Evolutionary conservation across 2,888 invertebrate species (phyloP).

Genomic region (Falcaria lacertinaria): DNA sequence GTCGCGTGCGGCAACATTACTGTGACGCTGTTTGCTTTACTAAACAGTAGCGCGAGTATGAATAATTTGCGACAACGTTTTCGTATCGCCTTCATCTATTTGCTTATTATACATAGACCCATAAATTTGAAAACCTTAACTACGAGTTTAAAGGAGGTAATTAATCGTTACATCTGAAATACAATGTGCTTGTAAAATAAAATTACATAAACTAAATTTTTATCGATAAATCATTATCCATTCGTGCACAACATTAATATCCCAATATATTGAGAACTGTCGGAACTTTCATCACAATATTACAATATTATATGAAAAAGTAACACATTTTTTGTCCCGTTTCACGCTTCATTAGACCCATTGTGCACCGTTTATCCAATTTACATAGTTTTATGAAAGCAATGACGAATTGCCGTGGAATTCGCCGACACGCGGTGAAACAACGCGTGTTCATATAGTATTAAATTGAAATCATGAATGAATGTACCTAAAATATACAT

Average conservation of each 20-base stretch:
- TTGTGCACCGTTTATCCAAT: not conserved
- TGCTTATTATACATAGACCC: too few species aligned
- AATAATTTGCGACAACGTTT: too few species aligned
- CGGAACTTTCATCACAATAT: too few species aligned
- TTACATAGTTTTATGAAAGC: not conserved
- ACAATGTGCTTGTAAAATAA: not conserved
- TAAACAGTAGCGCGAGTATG: too few species aligned
- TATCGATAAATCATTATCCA: not conserved
- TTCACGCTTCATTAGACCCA: not conserved
- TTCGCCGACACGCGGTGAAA: not conserved
- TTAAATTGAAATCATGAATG: not conserved
- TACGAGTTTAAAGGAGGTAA: too few species aligned
- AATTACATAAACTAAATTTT: not conserved
- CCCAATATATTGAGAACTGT: too few species aligned
- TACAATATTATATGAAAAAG: too few species aligned
- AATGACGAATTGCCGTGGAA: not conserved
- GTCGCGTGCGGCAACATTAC: too few species aligned
- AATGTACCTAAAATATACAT: not conserved
- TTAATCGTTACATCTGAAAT: too few species aligned
- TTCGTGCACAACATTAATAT: not conserved
- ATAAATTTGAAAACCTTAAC: too few species aligned
- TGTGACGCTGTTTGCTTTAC: too few species aligned
- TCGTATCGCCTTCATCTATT: too few species aligned
- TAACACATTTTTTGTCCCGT: not conserved
- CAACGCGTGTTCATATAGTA: not conserved